phyloP scores from a whole-genome alignment of 2,113 vertebrate species.

The Grammomys surdaster region DNA sequence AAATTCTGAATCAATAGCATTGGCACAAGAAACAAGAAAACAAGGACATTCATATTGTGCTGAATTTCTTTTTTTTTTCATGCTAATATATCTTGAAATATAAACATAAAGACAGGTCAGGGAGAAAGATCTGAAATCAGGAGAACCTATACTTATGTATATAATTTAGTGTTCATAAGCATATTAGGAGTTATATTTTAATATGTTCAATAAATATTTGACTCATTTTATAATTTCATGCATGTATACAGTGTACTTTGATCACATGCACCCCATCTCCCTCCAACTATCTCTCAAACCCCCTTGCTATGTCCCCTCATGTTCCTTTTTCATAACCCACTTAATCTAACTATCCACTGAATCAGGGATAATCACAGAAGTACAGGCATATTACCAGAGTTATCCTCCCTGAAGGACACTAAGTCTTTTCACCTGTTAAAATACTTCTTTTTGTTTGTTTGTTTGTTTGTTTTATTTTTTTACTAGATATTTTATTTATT shows the following conservation, averaged over 20 bases:
- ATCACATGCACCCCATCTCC: not conserved
- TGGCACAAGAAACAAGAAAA: not conserved
- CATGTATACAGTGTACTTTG: not conserved
- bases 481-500: too few relatives aligned
- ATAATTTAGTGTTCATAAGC: conserved; percentile 10
- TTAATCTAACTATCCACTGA: not conserved
- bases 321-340: not conserved
- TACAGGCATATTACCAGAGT: not conserved
- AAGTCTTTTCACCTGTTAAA: not conserved
- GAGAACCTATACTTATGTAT: not conserved
- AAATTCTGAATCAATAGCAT: not conserved
- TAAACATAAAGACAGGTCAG: not conserved
- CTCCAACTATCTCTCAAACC: not conserved
- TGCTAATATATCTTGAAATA: conserved; percentile 23
- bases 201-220: not conserved
- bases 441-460: too few relatives aligned
- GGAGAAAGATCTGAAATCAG: not conserved
- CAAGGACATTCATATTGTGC: not conserved
- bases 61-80: not conserved
- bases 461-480: too few relatives aligned
- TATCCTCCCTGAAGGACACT: not conserved
- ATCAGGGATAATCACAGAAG: not conserved
- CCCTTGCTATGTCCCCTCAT: rapidly evolving
- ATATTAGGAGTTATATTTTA: not conserved
- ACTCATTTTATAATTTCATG: not conserved